These are phyloP conservation scores for Anagrus nilaparvatae DNA, from an alignment of 1,140 invertebrate genomes.

Conservation along the genomic window DNA sequence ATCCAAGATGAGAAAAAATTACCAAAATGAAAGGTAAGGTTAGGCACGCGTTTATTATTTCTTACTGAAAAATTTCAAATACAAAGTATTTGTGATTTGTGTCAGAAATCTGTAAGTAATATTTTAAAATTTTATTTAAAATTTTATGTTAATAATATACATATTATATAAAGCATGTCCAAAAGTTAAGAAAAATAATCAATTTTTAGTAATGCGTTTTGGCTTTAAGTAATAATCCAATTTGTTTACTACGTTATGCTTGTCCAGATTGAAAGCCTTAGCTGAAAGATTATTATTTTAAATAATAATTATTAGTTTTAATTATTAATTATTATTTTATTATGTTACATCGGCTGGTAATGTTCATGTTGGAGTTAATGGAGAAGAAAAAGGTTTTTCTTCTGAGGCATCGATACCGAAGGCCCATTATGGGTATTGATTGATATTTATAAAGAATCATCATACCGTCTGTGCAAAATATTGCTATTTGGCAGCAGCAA, in stretches of 20 bases:
- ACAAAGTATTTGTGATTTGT: too few species aligned
- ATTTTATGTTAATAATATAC: too few species aligned
- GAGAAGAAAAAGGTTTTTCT: conserved; percentile 93
- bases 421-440: conserved; percentile 85
- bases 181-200: too few species aligned
- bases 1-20: too few species aligned
- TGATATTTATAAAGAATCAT: conserved; percentile 73
- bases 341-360: conserved; percentile 85
- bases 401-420: conserved; percentile 78
- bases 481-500: conserved; percentile 39
- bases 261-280: conserved; percentile 93
- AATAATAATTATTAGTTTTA: too few species aligned
- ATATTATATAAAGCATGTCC: too few species aligned
- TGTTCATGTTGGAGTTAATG: conserved; percentile 90
- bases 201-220: conserved; percentile 94
- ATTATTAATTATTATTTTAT: conserved; percentile 79
- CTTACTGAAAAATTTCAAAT: too few species aligned
- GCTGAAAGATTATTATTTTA: conserved; percentile 85
- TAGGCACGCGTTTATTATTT: too few species aligned
- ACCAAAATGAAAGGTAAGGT: too few species aligned
- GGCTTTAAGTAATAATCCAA: conserved; percentile 88
- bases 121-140: too few species aligned
- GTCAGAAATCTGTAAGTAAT: too few species aligned
- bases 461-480: conserved; percentile 45
- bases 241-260: conserved; percentile 84